A percentile compares a stretch with the other conserved stretches of the same genome.
Conservation (phyloP, 1,140 invertebrate genomes). For the Nasonia giraulti region DNA sequence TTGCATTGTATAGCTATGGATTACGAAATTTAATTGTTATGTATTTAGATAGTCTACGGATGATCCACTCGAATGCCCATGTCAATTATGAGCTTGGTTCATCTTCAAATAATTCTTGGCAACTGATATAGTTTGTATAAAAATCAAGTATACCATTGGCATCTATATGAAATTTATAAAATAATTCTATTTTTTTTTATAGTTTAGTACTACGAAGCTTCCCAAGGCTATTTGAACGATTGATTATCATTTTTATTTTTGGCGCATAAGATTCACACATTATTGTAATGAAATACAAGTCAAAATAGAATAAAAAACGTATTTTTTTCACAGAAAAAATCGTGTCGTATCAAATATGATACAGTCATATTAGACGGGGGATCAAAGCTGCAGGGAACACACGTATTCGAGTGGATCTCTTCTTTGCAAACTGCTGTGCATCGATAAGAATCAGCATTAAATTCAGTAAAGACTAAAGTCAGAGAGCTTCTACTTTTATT, state of each 20-base stretch:
- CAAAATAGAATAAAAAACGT: neutral
- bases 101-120: too few species aligned
- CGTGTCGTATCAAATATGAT: neutral
- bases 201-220: neutral
- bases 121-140: too few species aligned
- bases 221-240: neutral
- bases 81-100: neutral
- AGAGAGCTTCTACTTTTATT: conserved; percentile 20
- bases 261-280: neutral
- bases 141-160: too few species aligned
- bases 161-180: too few species aligned
- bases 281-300: neutral
- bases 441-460: conserved; percentile 10
- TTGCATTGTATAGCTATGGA: neutral
- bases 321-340: conserved; percentile 31
- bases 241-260: neutral
- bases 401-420: conserved; percentile 15
- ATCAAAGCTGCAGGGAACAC: neutral
- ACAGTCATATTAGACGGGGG: neutral
- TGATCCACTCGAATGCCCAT: conserved; percentile 4
- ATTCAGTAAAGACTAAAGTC: neutral
- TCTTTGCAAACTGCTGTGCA: neutral
- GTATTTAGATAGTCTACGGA: neutral
- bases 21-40: neutral
- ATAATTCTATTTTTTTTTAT: too few species aligned